Evolutionary conservation across 2,113 vertebrate genomes (phyloP).

Genomic region (Nansenia antarctica): DNA sequence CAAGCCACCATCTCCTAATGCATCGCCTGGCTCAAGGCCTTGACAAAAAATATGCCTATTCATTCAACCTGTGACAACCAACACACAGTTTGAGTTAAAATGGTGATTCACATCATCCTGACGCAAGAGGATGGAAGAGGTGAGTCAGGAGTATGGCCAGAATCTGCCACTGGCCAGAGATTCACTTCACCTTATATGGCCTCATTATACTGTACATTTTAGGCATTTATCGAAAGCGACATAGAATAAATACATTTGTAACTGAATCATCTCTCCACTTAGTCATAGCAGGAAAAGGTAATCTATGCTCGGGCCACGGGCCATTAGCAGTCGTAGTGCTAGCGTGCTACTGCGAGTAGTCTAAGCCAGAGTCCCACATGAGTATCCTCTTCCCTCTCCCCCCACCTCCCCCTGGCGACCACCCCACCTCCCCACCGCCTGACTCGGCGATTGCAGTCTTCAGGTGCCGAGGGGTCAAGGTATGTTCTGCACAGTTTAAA

Average conservation of each 20-base stretch:
- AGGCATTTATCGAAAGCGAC: too few species aligned
- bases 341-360: too few species aligned
- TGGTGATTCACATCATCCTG: background rate
- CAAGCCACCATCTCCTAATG: background rate
- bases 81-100: background rate
- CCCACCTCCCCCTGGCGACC: too few species aligned
- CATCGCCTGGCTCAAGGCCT: background rate
- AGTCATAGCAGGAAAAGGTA: too few species aligned
- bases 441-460: background rate
- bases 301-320: too few species aligned
- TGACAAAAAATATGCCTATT: background rate
- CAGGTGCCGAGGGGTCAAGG: background rate
- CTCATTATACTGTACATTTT: background rate
- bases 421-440: background rate
- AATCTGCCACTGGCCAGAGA: too few species aligned
- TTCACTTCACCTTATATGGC: background rate
- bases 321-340: too few species aligned
- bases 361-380: too few species aligned
- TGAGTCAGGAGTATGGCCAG: too few species aligned
- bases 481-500: background rate
- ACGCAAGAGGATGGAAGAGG: background rate
- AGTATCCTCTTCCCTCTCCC: too few species aligned
- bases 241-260: too few species aligned
- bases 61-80: background rate
- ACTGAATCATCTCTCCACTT: too few species aligned